These are phyloP conservation scores for Ichneumon xanthorius DNA, from an alignment of 2,888 invertebrate genomes.

Conservation along the genomic window DNA sequence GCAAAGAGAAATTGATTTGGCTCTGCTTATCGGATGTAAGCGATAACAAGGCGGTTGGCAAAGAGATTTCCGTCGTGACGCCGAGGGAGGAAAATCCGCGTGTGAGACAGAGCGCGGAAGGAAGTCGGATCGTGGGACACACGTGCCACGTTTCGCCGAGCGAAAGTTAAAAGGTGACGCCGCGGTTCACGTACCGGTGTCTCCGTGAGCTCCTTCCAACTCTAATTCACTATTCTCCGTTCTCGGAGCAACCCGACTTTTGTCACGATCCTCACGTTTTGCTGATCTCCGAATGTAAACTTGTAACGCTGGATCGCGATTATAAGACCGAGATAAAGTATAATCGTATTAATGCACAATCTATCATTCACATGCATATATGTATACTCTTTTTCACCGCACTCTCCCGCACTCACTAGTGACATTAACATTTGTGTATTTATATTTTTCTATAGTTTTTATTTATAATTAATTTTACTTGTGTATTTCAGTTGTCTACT, in stretches of 20 bases:
- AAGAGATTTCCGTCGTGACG: slow-evolving; percentile 24
- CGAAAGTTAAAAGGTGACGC: slow-evolving; percentile 65
- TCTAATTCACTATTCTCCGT: slow-evolving; percentile 53
- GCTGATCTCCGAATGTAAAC: slow-evolving; percentile 34
- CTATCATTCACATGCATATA: background rate
- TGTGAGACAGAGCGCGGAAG: slow-evolving; percentile 21
- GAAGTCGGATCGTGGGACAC: slow-evolving; percentile 40
- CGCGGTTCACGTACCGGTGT: slow-evolving; percentile 50
- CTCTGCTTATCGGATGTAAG: slow-evolving; percentile 42
- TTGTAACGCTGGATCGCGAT: background rate
- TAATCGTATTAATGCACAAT: background rate
- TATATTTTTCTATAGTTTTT: background rate
- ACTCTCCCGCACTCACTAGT: too few relatives aligned
- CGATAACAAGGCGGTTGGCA: slow-evolving; percentile 22
- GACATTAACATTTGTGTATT: too few relatives aligned
- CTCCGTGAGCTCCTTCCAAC: slow-evolving; percentile 6
- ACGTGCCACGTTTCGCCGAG: slow-evolving; percentile 35
- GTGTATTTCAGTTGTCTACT: slow-evolving; percentile 91
- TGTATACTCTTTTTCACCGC: too few relatives aligned
- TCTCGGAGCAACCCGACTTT: slow-evolving; percentile 30
- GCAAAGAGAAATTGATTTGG: slow-evolving; percentile 63
- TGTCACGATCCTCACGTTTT: slow-evolving; percentile 63
- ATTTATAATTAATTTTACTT: slow-evolving; percentile 59
- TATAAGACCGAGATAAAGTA: slow-evolving; percentile 17
- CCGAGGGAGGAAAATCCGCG: background rate